Base-by-base conservation (phyloP, 2,888 invertebrate species). In the Patella ulyssiponensis region DNA sequence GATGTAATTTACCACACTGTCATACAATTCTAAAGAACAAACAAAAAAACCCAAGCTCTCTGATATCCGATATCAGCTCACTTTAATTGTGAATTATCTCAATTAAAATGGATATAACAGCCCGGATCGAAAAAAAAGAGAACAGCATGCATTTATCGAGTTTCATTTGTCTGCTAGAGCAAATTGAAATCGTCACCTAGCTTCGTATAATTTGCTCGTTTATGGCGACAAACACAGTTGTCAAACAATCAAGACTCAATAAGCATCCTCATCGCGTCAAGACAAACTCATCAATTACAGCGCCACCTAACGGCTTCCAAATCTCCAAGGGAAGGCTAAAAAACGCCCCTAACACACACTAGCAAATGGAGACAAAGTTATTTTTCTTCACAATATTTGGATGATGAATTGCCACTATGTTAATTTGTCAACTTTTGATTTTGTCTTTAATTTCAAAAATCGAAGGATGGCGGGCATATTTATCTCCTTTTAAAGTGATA, bases 191-290 rank as follows among this genome's bases (percentile, higher is more conserved):
- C 23, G 64, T 64, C 64, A 64, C 64, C 64, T 20, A 12, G 20
- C 23, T 64, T 11, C 23, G 20, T 20, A 64, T 64, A 14, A 23
- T 20, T 20, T 64, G 64, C 44, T 44, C 44, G 44, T 44, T 44
- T 44, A 44, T 64, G 64, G 64, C 64, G 64, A 64, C 64, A 64
- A 64, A 23, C 64, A 64, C 20, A 64, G 20, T 14, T 64, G 64
- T 64, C 64, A 64, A 64, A 20, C 64, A 64, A 64, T 64, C 64
- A 64, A 64, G 23, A 64, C 64, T 64, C 64, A 64, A 64, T 64
- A 64, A 20, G 64, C 23, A 20, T 23, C 64, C 20, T 64, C 64
- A 64, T 23, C 20, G 23, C 15, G 64, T 14, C 23, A 64, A 64
- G 23, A 64, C 23, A 64, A 64, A 20, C 64, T 64, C 20, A 23